Evolutionary conservation across 2,113 vertebrate species (phyloP).

Genomic region (Porphyrio hochstetteri): DNA sequence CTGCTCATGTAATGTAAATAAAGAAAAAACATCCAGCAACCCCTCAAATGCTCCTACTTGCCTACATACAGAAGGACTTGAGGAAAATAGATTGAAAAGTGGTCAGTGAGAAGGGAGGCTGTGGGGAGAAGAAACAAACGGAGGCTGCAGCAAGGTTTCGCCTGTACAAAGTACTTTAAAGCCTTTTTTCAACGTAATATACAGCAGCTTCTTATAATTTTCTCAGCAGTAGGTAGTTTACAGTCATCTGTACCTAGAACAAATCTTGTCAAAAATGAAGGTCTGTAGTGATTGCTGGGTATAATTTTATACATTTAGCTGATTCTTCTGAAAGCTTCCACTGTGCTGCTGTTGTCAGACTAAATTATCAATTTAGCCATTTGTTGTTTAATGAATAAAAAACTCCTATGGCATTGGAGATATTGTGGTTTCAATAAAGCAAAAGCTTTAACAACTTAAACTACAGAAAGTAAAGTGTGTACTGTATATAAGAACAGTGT

Average conservation of each 20-base stretch:
- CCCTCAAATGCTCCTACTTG: conserved; percentile 40
- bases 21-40: conserved; percentile 17
- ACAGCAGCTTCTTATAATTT: conserved; percentile 70
- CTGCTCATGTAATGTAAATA: conserved; percentile 52
- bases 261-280: conserved; percentile 70
- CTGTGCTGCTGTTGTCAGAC: conserved; percentile 59
- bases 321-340: conserved; percentile 70
- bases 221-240: conserved; percentile 55
- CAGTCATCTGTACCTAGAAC: conserved; percentile 63
- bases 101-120: conserved; percentile 21
- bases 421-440: conserved; percentile 62
- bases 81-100: not conserved
- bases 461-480: conserved; percentile 63
- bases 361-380: conserved; percentile 72
- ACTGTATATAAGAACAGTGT: conserved; percentile 39
- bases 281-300: conserved; percentile 64
- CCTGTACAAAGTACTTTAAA: conserved; percentile 42
- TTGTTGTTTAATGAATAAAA: conserved; percentile 70
- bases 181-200: conserved; percentile 42
- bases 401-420: conserved; percentile 57
- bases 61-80: not conserved
- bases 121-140: not conserved
- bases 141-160: not conserved
- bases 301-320: conserved; percentile 69
- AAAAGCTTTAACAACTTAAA: conserved; percentile 52